These are phyloP conservation scores for Tetramorium bicarinatum DNA, from an alignment of 2,888 invertebrate genomes.

Conservation along the genomic window DNA sequence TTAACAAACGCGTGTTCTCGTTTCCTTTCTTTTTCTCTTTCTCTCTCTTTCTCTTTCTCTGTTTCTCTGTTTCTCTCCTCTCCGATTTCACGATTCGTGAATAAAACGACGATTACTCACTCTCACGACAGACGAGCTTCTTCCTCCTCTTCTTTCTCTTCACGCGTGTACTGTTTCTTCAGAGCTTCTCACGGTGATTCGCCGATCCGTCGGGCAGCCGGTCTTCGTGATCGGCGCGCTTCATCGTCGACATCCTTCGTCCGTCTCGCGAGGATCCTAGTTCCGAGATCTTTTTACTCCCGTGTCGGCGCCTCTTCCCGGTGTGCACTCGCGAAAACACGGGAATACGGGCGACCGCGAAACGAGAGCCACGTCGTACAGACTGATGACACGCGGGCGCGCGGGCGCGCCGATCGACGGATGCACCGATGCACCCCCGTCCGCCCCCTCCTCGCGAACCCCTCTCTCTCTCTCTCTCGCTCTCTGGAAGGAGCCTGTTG, in stretches of 20 bases:
- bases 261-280: conserved; percentile 2
- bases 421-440: conserved; percentile 69
- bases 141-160: background rate
- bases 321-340: conserved; percentile 41
- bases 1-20: background rate
- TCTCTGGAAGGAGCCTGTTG: conserved; percentile 74
- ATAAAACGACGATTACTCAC: conserved; percentile 65
- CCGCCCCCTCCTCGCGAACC: conserved; percentile 59
- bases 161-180: conserved; percentile 32
- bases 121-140: conserved; percentile 59
- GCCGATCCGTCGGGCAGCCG: conserved; percentile 68
- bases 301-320: conserved; percentile 2
- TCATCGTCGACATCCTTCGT: conserved; percentile 66
- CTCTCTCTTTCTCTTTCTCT: background rate
- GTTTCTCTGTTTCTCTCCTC: background rate
- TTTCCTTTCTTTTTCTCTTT: background rate
- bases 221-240: conserved; percentile 60
- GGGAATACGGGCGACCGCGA: conserved; percentile 57
- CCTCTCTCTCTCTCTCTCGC: conserved; percentile 45
- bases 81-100: conserved; percentile 58
- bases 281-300: background rate
- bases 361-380: conserved; percentile 56
- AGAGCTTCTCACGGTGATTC: conserved; percentile 61
- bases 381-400: conserved; percentile 45
- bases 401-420: conserved; percentile 67